Base-by-base conservation (phyloP, 2,888 invertebrate species). In the Troglohyphantes excavatus region DNA sequence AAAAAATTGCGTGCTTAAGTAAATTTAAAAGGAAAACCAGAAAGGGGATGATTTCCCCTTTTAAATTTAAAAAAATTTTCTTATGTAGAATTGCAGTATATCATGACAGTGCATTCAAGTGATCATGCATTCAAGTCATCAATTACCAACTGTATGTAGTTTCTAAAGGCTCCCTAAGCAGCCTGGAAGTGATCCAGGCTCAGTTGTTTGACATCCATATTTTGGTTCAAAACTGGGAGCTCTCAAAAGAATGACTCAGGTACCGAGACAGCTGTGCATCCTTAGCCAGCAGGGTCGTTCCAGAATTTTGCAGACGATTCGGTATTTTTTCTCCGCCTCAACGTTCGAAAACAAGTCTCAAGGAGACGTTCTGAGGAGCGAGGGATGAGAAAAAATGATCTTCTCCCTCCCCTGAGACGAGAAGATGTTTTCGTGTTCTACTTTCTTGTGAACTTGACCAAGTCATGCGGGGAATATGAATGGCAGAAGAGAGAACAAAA, bases 331-430 rank as follows among this genome's bases (percentile, higher is more conserved):
- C 9, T 33, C 33, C 3, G 33, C 33, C 3, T 9, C 33, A 6
- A 26, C 53, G 23, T 46, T 53, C 67, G 75, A 84, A 84, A 84
- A 75, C 67, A 84, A 84, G 84, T 84, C 84, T 84, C 84, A 84
- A 84, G 75, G 65, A 75, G 67, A 67, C 43, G 26, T 5, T 46
- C 39, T 19, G 17, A 19, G n/a, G 5, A 19, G 27, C 39, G 72
- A 21, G 23, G 29, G 27, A 59, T 7, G 26, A 59, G 9, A 13
- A 67, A 67, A 59, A 75, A 59, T 29, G 29, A 21, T n/a, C 0
- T 33, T 75, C 9, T n/a, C 23, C 19, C 26, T 63, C 26, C n/a
- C 23, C 63, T 17, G 63, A 39, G 78, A 65, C 33, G 19, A 21
- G 21, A 33, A 23, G 65, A 39, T 83, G 21, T 61, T 83, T 83